Evolutionary conservation across 2,888 invertebrate genomes (phyloP).

Genomic region (Tribolium freemani): DNA sequence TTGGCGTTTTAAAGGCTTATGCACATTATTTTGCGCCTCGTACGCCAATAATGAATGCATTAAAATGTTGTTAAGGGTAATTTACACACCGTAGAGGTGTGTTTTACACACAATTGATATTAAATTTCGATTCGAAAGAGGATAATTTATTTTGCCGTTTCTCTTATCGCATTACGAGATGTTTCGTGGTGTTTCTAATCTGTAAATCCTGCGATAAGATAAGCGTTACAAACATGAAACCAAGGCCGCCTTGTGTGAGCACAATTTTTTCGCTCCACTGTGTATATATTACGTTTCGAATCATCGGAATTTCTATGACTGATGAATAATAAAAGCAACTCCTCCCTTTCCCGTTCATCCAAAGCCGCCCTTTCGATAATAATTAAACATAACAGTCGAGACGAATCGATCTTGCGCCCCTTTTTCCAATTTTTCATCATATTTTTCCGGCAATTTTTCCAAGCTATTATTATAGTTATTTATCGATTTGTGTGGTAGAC

Average conservation of each 20-base stretch:
- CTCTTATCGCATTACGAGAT: too few relatives aligned
- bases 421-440: constrained; percentile 25
- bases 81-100: too few relatives aligned
- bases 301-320: not conserved
- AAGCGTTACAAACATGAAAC: not conserved
- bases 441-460: constrained; percentile 16
- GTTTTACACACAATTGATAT: too few relatives aligned
- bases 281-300: not conserved
- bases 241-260: not conserved
- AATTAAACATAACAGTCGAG: constrained; percentile 17
- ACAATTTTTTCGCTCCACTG: not conserved
- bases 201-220: not conserved
- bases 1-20: not conserved
- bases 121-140: too few relatives aligned
- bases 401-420: constrained; percentile 22
- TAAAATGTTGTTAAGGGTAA: too few relatives aligned
- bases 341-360: constrained; percentile 12
- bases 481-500: not conserved
- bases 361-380: constrained; percentile 27
- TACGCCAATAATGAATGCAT: too few relatives aligned
- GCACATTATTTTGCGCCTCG: not conserved
- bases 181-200: not conserved
- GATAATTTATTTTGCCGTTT: too few relatives aligned
- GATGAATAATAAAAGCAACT: constrained; percentile 9
- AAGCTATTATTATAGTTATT: constrained; percentile 27